Base-by-base conservation (phyloP, 2,888 invertebrate genomes). In the Scelioninae gen. 1 region DNA sequence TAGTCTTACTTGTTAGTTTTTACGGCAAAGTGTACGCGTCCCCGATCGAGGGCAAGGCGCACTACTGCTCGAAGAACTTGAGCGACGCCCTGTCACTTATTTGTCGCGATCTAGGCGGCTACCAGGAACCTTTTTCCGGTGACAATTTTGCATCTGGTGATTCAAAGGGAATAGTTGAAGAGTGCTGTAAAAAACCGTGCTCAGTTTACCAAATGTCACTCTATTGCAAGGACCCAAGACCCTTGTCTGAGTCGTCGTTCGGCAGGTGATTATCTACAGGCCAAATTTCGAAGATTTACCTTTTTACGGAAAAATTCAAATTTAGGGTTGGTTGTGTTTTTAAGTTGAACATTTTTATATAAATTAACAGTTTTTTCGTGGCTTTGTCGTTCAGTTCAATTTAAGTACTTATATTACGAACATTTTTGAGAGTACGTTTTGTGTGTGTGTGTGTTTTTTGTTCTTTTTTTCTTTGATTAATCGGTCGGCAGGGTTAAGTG, bases 161-260 rank as follows among this genome's bases (percentile, higher is more conserved):
- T 82, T 4, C 40, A 65, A n/a, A 88, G 87, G 91, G 92, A 7
- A 88, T 91, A 63, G 91, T 90, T 63, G 91, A 92, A 32, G 91
- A 92, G 84, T 92, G 92, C 83, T 92, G 92, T 81, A 87, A 90
- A 15, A 87, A 87, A 11, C 38, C 88, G 34, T 92, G 92, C 85
- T 87, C 84, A 32, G 83, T 86, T 40, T 82, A 88, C 4, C 89
- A 91, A 40, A 88, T 92, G 63, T 87, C 90, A 32, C 88, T 88
- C 68, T 92, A 92, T 76, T 92, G 92, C 88, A 91, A 91, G 71
- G 88, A 87, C n/a, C 56, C 82, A 1, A 76, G 86, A 32, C 80
- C 80, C 1, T 34, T 75, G 49, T 56, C 74, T 40, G 80, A 75
- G 16, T 56, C 75, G 7, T 0, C 74, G 1, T 75, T 75, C 16